A percentile compares a stretch with the other conserved stretches of the same genome.
Evolutionary conservation across 2,888 invertebrate genomes (phyloP).

Genomic region (Acleris laterana): DNA sequence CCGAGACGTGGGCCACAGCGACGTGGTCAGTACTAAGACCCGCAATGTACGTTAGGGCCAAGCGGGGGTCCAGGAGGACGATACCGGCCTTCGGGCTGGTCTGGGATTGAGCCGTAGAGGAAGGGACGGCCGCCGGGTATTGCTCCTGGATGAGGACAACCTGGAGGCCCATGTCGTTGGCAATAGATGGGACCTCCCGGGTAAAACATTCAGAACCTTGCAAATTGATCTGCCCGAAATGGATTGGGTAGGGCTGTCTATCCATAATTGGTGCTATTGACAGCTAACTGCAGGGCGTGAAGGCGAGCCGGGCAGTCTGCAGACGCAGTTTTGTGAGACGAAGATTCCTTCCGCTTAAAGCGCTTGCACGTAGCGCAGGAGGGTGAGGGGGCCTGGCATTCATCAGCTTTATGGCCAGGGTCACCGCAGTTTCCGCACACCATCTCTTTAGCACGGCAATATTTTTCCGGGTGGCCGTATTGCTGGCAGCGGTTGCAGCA

Average conservation of each 20-base stretch:
- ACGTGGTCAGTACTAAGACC: slow-evolving; percentile 5
- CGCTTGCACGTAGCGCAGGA: slow-evolving; percentile 46
- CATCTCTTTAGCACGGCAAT: slow-evolving; percentile 35
- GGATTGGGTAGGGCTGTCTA: fast-evolving
- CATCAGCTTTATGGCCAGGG: slow-evolving; percentile 30
- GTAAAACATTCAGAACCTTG: slow-evolving; percentile 26
- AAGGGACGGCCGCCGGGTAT: neutral
- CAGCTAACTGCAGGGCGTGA: slow-evolving; percentile 36
- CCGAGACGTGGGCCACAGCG: neutral
- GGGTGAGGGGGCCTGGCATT: slow-evolving; percentile 13
- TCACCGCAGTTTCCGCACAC: slow-evolving; percentile 44
- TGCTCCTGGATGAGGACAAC: slow-evolving; percentile 36
- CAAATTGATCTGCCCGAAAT: slow-evolving; percentile 31
- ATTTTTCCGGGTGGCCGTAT: slow-evolving; percentile 50
- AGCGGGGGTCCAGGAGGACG: neutral
- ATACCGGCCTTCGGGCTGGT: neutral
- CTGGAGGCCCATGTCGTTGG: slow-evolving; percentile 19
- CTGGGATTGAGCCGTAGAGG: neutral
- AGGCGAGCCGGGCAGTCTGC: slow-evolving; percentile 39
- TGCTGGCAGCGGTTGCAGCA: slow-evolving; percentile 49
- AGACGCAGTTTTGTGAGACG: slow-evolving; percentile 39
- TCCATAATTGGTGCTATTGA: neutral
- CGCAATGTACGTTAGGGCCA: neutral
- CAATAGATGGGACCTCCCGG: slow-evolving; percentile 12
- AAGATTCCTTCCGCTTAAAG: slow-evolving; percentile 13